Conservation (phyloP, 2,113 vertebrate genomes). For the Notothenia rossii region DNA sequence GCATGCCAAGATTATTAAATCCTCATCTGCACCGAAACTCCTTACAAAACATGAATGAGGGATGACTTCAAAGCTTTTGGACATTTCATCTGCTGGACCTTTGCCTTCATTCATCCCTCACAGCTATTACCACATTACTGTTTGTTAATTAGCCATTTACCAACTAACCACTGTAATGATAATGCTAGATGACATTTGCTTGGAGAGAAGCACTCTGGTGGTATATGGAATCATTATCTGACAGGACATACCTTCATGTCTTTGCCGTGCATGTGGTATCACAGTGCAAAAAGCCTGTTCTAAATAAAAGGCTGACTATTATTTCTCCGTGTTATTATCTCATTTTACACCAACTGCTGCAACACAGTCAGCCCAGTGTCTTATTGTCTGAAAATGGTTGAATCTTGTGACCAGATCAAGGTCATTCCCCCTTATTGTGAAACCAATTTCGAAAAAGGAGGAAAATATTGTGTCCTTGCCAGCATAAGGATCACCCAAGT, state of each 20-base stretch:
- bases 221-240: conserved; percentile 56
- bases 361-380: conserved; percentile 28
- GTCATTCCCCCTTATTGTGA: conserved; percentile 47
- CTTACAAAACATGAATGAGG: conserved; percentile 50
- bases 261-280: conserved; percentile 28
- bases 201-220: conserved; percentile 45
- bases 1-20: conserved; percentile 56
- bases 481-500: conserved; percentile 41
- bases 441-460: conserved; percentile 40
- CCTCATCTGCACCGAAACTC: conserved; percentile 58
- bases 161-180: conserved; percentile 59
- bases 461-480: conserved; percentile 55
- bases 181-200: conserved; percentile 58
- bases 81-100: conserved; percentile 58
- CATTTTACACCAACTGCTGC: conserved; percentile 49
- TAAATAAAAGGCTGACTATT: conserved; percentile 48
- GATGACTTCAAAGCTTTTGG: conserved; percentile 61
- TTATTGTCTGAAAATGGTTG: conserved; percentile 37
- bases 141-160: conserved; percentile 72
- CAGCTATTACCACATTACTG: conserved; percentile 63
- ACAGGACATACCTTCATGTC: conserved; percentile 52
- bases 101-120: conserved; percentile 38
- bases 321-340: conserved; percentile 58
- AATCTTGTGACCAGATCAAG: conserved; percentile 52
- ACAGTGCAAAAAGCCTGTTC: conserved; percentile 45